Conservation (phyloP, 1,140 invertebrate genomes). For the Diachasma alloeum region DNA sequence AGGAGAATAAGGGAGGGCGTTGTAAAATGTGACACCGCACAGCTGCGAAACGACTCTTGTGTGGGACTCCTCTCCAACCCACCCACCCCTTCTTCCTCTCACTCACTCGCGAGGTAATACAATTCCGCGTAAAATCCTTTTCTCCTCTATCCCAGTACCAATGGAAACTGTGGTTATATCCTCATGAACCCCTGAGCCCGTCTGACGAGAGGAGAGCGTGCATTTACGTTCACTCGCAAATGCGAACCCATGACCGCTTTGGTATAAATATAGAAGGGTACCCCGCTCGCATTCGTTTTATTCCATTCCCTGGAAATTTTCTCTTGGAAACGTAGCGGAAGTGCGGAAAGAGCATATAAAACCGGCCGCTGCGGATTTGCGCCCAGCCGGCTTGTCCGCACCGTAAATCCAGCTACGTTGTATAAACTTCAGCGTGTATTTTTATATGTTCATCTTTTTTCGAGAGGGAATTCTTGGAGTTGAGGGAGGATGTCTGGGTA, state of each 20-base stretch:
- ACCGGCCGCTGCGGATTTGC: constrained; percentile 12
- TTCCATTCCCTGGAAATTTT: neutral
- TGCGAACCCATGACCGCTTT: neutral
- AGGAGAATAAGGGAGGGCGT: neutral
- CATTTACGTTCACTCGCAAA: constrained; percentile 1
- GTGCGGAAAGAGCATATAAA: constrained; percentile 2
- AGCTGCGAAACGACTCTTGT: constrained; percentile 26
- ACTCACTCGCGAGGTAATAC: constrained; percentile 39
- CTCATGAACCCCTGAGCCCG: neutral
- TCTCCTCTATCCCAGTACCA: neutral
- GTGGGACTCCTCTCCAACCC: neutral
- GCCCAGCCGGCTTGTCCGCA: neutral
- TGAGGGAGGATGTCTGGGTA: too few relatives aligned
- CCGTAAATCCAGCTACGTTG: constrained; percentile 4
- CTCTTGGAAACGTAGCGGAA: neutral
- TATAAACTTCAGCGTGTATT: neutral
- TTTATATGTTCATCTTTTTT: neutral
- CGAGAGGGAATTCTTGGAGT: too few relatives aligned
- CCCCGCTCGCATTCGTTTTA: neutral
- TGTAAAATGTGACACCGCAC: constrained; percentile 49
- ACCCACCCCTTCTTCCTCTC: neutral
- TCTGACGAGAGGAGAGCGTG: neutral
- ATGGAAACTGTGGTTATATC: neutral
- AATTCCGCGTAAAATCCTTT: constrained; percentile 48
- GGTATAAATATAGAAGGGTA: neutral